A percentile compares a stretch with the other conserved stretches of the same genome.
phyloP scores from a whole-genome alignment of 1,140 invertebrate species.

The Galendromus occidentalis region DNA sequence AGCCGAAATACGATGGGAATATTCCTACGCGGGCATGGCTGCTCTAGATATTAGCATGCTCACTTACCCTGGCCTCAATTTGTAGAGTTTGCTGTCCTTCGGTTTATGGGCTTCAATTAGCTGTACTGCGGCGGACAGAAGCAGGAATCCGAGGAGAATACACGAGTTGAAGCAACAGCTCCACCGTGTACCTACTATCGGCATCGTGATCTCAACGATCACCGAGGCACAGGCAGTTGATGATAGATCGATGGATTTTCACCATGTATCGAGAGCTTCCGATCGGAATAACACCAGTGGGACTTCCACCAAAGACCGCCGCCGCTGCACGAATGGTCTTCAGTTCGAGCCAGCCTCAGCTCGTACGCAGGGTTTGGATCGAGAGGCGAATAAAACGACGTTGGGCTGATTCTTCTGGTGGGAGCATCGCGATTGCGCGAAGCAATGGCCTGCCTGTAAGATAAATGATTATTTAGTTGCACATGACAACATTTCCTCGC shows the following conservation, averaged over 20 bases:
- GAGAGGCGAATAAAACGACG: not conserved
- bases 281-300: conserved; percentile 11
- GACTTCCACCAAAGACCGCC: conserved; percentile 10
- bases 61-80: conserved; percentile 7
- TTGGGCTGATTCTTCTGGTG: too few species aligned
- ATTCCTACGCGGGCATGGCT: too few species aligned
- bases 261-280: not conserved
- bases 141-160: not conserved
- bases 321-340: not conserved
- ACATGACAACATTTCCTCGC: too few species aligned
- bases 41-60: too few species aligned
- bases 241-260: not conserved
- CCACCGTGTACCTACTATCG: not conserved
- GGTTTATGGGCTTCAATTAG: not conserved
- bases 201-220: not conserved
- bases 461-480: too few species aligned
- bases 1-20: too few species aligned
- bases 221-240: not conserved
- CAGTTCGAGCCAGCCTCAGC: conserved; percentile 6
- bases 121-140: not conserved
- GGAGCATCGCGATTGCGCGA: too few species aligned
- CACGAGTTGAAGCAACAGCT: not conserved
- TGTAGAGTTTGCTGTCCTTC: conserved; percentile 1
- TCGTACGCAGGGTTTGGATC: not conserved
- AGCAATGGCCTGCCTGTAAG: too few species aligned